Conservation (phyloP, 2,888 invertebrate species). For the Helleia helle region DNA sequence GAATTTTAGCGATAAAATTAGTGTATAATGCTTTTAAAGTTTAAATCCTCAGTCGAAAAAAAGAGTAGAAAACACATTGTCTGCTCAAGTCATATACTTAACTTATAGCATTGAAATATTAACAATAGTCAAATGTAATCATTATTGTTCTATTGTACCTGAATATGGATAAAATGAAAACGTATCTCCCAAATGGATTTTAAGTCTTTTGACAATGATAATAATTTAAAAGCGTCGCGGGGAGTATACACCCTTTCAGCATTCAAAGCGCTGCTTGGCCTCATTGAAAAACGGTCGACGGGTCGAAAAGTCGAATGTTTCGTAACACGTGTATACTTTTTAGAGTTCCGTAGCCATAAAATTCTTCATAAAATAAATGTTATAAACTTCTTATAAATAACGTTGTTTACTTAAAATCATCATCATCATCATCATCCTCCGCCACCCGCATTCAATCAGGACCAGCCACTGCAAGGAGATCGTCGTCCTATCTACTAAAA, state of each 20-base stretch:
- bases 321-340: conserved; percentile 27
- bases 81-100: background rate
- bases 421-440: too few species aligned
- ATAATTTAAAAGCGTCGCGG: conserved; percentile 53
- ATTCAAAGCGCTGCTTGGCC: conserved; percentile 43
- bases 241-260: conserved; percentile 56
- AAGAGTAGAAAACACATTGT: too few species aligned
- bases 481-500: too few species aligned
- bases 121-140: conserved; percentile 7
- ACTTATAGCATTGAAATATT: background rate
- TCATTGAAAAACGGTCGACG: conserved; percentile 55
- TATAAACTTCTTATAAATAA: too few species aligned
- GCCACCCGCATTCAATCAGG: too few species aligned
- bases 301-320: conserved; percentile 45
- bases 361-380: too few species aligned
- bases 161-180: background rate
- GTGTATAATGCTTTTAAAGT: too few species aligned
- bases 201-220: conserved; percentile 49
- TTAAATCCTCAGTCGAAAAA: too few species aligned
- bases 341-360: too few species aligned
- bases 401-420: too few species aligned
- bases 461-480: too few species aligned
- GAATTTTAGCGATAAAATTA: too few species aligned
- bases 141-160: conserved; percentile 1
- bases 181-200: conserved; percentile 36